Base-by-base conservation (phyloP, 2,797 vertebrate species). In the Jordanella pulchra region DNA sequence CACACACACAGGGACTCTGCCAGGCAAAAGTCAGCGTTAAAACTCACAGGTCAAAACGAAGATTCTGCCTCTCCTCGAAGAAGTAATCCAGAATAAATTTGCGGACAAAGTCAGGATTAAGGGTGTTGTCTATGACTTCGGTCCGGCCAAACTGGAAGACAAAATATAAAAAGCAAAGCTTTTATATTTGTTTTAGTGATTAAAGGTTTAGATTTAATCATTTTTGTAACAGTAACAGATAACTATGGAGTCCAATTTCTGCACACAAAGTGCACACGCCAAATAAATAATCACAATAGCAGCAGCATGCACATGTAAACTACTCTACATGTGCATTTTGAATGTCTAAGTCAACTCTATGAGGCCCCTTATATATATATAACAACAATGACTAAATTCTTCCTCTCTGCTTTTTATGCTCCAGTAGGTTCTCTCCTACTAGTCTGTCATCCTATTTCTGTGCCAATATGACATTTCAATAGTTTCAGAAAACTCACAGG, bases 31-130 rank as follows among this genome's bases (percentile, higher is more conserved):
- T 42, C 42, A 21, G 61, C 13, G 45, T 67, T 71, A 76, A 6
- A 91, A 97, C 97, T 97, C 92, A 99, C 98, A 99, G 94, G 93
- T 99, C 97, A 93, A 99, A 99, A 73, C 98, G 96, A 25, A 99
- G 95, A 85, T 99, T 99, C 90, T 99, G 97, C 82, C 97, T 94
- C 89, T 99, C 98, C 92, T 99, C 98, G 80, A 99, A 99, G 91
- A 99, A 99, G 87, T 99, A 99, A 91, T 99, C 98, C 80, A 99
- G 89, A 88, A 99, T 96, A 90, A 99, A 99, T 90, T 99, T 99
- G 81, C 96, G 96, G 75, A 99, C 97, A 87, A 99, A 99, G 92
- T 99, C 98, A 14, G 98, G 98, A 89, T 99, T 99, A 84, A 99
- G 94, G 50, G 98, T 98, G 91, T 99, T 99, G 92, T 99, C 97